Base-by-base conservation (phyloP, 2,113 vertebrate genomes). In the Scatophagus argus region DNA sequence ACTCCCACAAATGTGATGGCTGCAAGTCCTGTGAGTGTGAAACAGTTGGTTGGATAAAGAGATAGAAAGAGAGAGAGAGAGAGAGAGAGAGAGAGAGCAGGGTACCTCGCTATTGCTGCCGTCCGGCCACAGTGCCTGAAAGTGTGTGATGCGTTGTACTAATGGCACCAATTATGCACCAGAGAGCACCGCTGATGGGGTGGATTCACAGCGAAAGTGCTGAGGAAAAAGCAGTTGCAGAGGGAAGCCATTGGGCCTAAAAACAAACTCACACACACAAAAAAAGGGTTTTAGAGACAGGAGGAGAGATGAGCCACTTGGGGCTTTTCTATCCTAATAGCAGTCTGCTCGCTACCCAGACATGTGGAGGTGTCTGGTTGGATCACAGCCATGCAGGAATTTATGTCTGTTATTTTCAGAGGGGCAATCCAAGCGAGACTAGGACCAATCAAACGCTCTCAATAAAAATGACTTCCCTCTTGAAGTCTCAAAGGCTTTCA, bases 81-180 rank as follows among this genome's bases (percentile, higher is more conserved):
- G 51, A 32, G 46, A 62, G 46, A 61, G 32, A 23, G 58, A 29
- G 19, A 41, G 61, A n/a, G 69, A 68, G 75, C 9, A 49, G 21
- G 31, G 62, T 64, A 60, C 36, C 68, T 74, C 9, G 6, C 66
- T 54, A 29, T 29, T 16, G 78, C 76, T 78, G 69, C 70, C 36
- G 59, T 81, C 71, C 77, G 52, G 66, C 72, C 72, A 58, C 43
- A 61, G 41, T 56, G 75, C 56, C 61, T 90, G 74, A 86, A 80
- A 87, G 83, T 8, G 65, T 78, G 79, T 58, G 73, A 78, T 78
- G 58, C 61, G 74, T 51, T 41, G 43, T 54, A 75, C 88, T 93
- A 91, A 94, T 93, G 89, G 87, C 69, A 60, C 77, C 80, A 91
- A 89, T 92, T 91, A 91, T 83, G 85, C 77, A 86, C 77, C 86